Evolutionary conservation across 2,888 invertebrate genomes (phyloP), one percentile per base, ranked within the genome.

Genomic region (Hanleya hanleyi): DNA sequence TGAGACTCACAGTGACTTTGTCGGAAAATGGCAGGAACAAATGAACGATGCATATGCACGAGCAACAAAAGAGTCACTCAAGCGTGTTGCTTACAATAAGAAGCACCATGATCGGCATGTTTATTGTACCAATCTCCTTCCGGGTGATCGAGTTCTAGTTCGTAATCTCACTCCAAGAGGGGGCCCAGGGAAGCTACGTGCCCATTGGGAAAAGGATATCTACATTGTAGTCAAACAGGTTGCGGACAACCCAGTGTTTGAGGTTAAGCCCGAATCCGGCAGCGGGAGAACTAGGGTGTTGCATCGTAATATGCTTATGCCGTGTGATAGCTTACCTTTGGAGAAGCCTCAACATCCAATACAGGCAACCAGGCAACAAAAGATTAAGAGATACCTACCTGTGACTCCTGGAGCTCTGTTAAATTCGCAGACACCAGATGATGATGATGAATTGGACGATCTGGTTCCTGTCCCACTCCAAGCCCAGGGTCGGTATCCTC

Each of bases 181-280:
- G 15, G 61, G 64, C 32, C 65, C 22, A 3, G 64, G 35, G 12
- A 70, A 70, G 51, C 35, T 67, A 37, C 61, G 65, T 32, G 61
- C 70, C 32, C n/a, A 37, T 15, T 74, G 62, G 74, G 61, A 70
- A 32, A 62, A 50, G 9, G 15, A 70, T n/a, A 38, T 70, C 7
- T 68, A 62, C 51, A 50, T 61, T 26, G 67, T 74, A 1, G 9
- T 41, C 22, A 33, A 33, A 15, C 70, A 61, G 2, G 57, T 49
- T 35, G 32, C 26, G 15, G 74, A 74, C 29, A 74, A 67, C 50
- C 74, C 70, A 41, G 74, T 74, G 36, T 70, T 38, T 50, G 32
- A 61, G 29, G 74, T 70, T 15, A 15, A 36, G 47, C 32, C 26
- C 3, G 69, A 67, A 61, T 22, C n/a, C 32, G 67, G 67, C 22